Evolutionary conservation across 2,797 vertebrate species (phyloP), one percentile per base, ranked within the genome.

Genomic region (Halcyon chelicuti): DNA sequence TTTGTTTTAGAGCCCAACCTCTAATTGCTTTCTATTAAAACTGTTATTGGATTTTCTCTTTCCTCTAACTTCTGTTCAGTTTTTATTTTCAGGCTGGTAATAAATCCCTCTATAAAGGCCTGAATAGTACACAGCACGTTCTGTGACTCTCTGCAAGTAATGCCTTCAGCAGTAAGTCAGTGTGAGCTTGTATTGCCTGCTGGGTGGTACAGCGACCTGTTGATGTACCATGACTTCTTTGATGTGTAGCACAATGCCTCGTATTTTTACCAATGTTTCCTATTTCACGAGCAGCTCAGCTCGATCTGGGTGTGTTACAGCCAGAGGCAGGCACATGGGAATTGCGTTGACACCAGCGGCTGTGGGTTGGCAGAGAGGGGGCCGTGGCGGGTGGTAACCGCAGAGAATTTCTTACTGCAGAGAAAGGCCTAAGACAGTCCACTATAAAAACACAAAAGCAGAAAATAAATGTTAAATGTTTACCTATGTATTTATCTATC

Each of bases 231-330:
- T 2, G 21, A 18, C 25, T 60, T 17, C 31, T 12, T 7, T 7
- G 7, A 33, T 26, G 8, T 0, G 0, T 0, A 0, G 26, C 16
- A 12, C 22, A 23, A 3, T 4, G 6, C 13, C 29, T 26, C 65
- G 12, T 25, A 25, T 46, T 73, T 63, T 35, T 65, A 63, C 12
- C 39, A 7, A 2, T 1, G 18, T 19, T 58, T 49, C 5, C 0
- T 12, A 7, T 46, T 78, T 84, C n/a, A 13, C 12, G 13, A 20
- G 13, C 35, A 47, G 16, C 15, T 13, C 67, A 21, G 35, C 10
- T 40, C 5, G 7, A 8, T 3, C 6, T 4, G 28, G 4, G 23
- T 22, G 35, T 1, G 11, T 35, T 19, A 14, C 13, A 20, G 2
- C 1, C 1, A 2, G 18, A 31, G 44, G 47, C 0, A 1, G 12